Base-by-base conservation (phyloP, 2,797 vertebrate genomes). In the Limosa lapponica region DNA sequence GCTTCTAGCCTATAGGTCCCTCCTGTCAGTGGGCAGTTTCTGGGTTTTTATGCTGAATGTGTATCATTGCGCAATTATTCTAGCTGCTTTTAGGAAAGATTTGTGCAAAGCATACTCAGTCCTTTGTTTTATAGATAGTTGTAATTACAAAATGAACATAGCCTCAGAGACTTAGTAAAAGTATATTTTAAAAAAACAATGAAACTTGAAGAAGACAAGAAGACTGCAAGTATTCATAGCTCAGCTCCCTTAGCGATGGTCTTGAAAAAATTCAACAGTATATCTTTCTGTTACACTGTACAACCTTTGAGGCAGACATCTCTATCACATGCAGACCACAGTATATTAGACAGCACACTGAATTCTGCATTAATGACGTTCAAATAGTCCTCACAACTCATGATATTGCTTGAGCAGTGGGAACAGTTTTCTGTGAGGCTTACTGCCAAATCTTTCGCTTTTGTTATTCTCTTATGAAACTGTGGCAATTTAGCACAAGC, bases 361-460 rank as follows among this genome's bases (percentile, higher is more conserved):
- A 96, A 95, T 94, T 96, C 87, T 94, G 85, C 90, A 90, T 94
- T 96, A 97, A 97, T 96, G 92, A 94, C 72, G 94, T 95, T 66
- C 77, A 91, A 88, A 96, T 37, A 80, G 81, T 82, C 83, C 75
- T 96, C 94, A 95, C 83, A 95, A 88, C 71, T 87, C 89, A 89
- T 85, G 84, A 74, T 82, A 95, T 57, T 94, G 70, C 92, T 82
- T 70, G 86, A 95, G 93, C 92, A 96, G 86, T 88, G 93, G 93
- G 93, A 96, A 89, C 93, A 91, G 79, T 96, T 96, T 95, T 96
- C 91, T 88, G 51, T 54, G 66, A 95, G 89, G 89, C 95, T 97
- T 95, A 93, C 73, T 84, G 93, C 93, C 95, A 96, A 96, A 95
- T 96, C 93, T 95, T 97, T 95, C 82, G 30, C 79, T 96, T 95